Evolutionary conservation across 2,888 invertebrate species (phyloP).

Genomic region (Kuschelorhynchus macadamiae): DNA sequence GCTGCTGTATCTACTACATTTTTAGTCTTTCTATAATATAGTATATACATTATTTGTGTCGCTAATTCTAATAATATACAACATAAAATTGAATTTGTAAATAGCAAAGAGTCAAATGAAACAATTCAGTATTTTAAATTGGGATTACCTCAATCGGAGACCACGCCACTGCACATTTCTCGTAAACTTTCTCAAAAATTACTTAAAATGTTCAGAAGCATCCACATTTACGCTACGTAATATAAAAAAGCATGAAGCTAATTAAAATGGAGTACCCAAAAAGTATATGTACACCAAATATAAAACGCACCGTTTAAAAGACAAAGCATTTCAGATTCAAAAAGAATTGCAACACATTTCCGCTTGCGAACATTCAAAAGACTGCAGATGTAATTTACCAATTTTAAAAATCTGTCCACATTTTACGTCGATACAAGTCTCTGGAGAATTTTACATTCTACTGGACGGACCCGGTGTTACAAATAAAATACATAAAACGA

Average conservation of each 20-base stretch:
- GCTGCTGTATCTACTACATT: too few species aligned
- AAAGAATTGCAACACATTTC: conserved; percentile 24
- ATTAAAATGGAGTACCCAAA: background rate
- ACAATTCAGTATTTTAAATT: too few species aligned
- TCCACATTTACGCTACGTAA: background rate
- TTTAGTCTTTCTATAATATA: too few species aligned
- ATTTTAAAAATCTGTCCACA: conserved; percentile 48
- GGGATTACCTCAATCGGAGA: too few species aligned
- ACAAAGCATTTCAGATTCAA: conserved; percentile 29
- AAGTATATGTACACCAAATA: background rate
- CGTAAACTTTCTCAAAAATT: too few species aligned
- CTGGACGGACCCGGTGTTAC: conserved; percentile 38
- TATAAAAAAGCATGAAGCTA: background rate
- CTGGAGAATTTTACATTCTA: conserved; percentile 41
- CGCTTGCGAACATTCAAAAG: conserved; percentile 37
- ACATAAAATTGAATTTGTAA: too few species aligned
- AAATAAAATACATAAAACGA: conserved; percentile 49
- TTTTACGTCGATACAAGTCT: conserved; percentile 45
- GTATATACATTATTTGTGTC: too few species aligned
- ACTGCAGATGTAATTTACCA: conserved; percentile 45
- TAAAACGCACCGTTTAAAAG: background rate
- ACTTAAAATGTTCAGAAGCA: too few species aligned
- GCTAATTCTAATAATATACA: too few species aligned
- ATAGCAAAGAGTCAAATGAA: too few species aligned
- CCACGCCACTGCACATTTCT: too few species aligned